phyloP scores from a whole-genome alignment of 2,797 vertebrate genomes.

The Saxicola maurus region DNA sequence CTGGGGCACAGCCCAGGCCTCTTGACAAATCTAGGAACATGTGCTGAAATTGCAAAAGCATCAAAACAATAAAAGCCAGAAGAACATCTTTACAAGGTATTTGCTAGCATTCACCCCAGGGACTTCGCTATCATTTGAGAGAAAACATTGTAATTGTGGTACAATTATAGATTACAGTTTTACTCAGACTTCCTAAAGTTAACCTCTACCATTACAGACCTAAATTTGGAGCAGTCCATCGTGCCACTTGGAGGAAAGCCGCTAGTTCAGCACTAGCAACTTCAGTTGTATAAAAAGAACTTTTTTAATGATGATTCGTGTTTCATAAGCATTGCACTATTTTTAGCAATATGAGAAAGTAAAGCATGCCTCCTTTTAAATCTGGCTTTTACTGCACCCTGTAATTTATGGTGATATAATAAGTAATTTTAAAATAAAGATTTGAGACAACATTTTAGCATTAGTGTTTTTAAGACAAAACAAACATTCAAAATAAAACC shows the following conservation, averaged over 20 bases:
- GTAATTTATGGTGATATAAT: conserved; percentile 83
- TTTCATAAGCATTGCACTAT: conserved; percentile 72
- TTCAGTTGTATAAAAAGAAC: conserved; percentile 50
- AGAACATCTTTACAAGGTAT: conserved; percentile 70
- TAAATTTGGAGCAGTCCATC: conserved; percentile 71
- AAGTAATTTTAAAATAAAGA: conserved; percentile 83
- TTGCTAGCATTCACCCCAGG: conserved; percentile 64
- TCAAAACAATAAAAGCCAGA: conserved; percentile 61
- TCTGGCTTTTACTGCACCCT: conserved; percentile 75
- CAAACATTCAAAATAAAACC: conserved; percentile 82
- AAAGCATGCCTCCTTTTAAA: conserved; percentile 74
- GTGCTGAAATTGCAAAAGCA: conserved; percentile 41
- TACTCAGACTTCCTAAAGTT: conserved; percentile 73
- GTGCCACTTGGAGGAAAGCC: conserved; percentile 67
- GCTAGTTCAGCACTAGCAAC: conserved; percentile 33
- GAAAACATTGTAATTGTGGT: conserved; percentile 73
- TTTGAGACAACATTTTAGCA: conserved; percentile 80
- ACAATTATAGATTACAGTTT: conserved; percentile 71
- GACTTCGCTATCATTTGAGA: conserved; percentile 69
- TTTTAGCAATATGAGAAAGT: conserved; percentile 78
- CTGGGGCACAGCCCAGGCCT: neutral
- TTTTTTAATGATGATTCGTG: conserved; percentile 56
- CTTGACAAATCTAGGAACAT: conserved; percentile 4
- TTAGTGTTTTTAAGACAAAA: conserved; percentile 82
- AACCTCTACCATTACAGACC: conserved; percentile 71